Conservation (phyloP, 2,113 vertebrate species). For the Amia ocellicauda region DNA sequence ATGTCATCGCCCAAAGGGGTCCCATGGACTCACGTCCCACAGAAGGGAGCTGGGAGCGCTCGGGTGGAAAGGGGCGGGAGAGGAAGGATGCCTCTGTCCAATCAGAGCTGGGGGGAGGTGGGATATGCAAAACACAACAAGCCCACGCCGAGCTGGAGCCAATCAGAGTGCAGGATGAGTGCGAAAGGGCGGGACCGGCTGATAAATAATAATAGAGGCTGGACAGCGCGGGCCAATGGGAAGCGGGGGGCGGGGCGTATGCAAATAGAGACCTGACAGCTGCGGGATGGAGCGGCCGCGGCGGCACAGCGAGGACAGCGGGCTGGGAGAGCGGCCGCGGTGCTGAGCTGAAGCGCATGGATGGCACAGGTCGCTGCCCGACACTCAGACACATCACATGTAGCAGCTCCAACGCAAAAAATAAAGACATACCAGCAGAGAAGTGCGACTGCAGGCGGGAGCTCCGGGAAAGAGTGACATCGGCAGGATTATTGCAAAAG, state of each 20-base stretch:
- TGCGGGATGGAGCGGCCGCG: conserved; percentile 47
- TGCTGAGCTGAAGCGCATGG: conserved; percentile 14
- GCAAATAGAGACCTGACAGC: conserved; percentile 58
- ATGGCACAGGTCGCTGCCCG: neutral
- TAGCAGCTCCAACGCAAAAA: neutral
- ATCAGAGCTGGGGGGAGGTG: conserved; percentile 26
- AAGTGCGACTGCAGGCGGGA: conserved; percentile 7
- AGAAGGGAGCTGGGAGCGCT: neutral
- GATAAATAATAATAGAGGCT: conserved; percentile 25
- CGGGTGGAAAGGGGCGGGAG: conserved; percentile 43
- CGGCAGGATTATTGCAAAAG: neutral
- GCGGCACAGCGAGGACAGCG: conserved; percentile 21
- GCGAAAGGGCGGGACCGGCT: conserved; percentile 25
- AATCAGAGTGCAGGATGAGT: conserved; percentile 23
- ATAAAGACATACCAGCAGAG: neutral
- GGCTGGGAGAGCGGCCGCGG: conserved; percentile 12
- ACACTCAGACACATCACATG: neutral
- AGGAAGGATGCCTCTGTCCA: conserved; percentile 29
- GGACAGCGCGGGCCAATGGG: conserved; percentile 28
- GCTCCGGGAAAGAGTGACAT: conserved; percentile 16
- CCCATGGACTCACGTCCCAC: neutral
- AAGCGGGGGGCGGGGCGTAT: conserved; percentile 37
- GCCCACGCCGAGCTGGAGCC: neutral
- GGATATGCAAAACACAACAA: neutral
- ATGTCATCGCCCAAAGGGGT: neutral